Evolutionary conservation across 2,797 vertebrate species (phyloP), one percentile per base, ranked within the genome.

Genomic region (Neosilurus mollespiculum): DNA sequence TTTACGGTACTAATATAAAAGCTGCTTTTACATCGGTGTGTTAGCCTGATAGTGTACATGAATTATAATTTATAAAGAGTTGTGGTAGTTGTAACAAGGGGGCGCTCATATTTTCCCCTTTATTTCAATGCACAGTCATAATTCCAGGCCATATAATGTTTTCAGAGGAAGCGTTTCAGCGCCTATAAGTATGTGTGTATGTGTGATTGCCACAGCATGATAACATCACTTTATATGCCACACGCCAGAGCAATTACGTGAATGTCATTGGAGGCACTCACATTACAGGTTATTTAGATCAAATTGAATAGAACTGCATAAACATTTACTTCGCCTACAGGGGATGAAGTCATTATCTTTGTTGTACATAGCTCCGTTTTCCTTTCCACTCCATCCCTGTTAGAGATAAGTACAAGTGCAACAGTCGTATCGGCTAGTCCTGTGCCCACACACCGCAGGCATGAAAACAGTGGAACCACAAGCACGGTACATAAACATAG

Each of bases 291-390:
- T 91, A 91, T 92, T 92, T 91, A 91, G 85, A 90, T 89, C 86
- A 83, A 93, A 91, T 90, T 91, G 90, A 22, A 87, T 88, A 91
- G 91, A 94, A 93, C 92, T 90, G 89, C 87, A 91, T 88, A 92
- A 92, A 92, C 90, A 91, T 76, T 72, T 22, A 80, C 78, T 78
- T 83, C 84, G 86, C 86, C 80, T 81, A 84, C 56, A 75, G 67
- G 43, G 76, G 49, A 77, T 70, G 24, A 77, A 87, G 86, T 85
- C 76, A 82, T 86, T 81, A 81, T 86, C 85, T 73, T 59, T 62
- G 64, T 71, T 66, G 24, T 86, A 85, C 65, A 14, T 22, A 65
- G 84, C 84, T 90, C 81, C 86, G 89, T 89, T 76, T 87, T 87
- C 64, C 84, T 87, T 88, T 87, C 84, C 86, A 75, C 89, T 30